Evolutionary conservation across 2,113 vertebrate species (phyloP), one percentile per base, ranked within the genome.

Genomic region (Alethe diademata): DNA sequence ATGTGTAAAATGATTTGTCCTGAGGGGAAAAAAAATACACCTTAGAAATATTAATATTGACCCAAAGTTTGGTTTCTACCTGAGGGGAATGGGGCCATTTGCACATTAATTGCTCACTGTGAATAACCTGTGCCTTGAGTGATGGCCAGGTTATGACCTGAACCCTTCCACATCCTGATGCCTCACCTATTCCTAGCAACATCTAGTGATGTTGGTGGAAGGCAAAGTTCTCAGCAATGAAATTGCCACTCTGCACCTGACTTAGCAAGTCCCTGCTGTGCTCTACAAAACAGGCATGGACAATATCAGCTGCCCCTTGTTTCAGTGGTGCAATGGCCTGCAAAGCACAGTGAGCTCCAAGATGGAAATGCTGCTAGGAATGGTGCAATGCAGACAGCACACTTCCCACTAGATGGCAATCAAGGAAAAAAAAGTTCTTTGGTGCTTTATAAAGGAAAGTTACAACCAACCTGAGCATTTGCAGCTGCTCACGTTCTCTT

Each of bases 391-490:
- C 87, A 93, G 23, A 17, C 29, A 50, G 53, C 11, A 61, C 38
- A 23, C 25, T 48, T 91, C 53, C 96, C 97, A 96, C 96, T 97
- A 98, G 97, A 88, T 97, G 97, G 97, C 98, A 97, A 92, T 45
- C 83, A 56, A 97, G 72, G 84, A 96, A 96, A 96, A 51, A 50
- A 40, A 96, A 96, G 72, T 33, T 86, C 40, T 50, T 23, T 4
- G 7, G 15, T 48, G 56, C 53, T 75, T 81, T 60, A 17, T 14
- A 73, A 79, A 13, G 6, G 38, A 26, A 89, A 47, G 62, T 65
- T 61, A 22, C 17, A 79, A 65, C 1, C 12, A 35, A 58, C 29
- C 25, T 35, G n/a, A 82, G 28, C 48, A 14, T 53, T 50, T 71
- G 72, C 69, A 62, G 47, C 31, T 83, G 47, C 60, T 82, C 67